These are phyloP conservation scores for Lepisosteus oculatus DNA, from an alignment of 2,113 vertebrate genomes.

Conservation along the genomic window DNA sequence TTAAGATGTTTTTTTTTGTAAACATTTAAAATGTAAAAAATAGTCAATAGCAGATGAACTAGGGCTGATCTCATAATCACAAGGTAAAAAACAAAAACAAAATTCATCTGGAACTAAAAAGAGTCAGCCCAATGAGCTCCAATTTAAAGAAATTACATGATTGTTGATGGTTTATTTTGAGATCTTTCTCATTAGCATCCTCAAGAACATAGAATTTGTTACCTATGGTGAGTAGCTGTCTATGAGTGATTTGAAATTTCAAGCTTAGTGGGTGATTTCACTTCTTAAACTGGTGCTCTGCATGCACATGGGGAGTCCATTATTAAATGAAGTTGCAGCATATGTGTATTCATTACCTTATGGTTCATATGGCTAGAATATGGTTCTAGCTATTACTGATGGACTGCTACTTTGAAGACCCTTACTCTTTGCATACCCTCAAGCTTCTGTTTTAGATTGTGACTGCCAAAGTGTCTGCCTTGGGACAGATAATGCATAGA, in stretches of 20 bases:
- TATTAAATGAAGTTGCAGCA: constrained; percentile 41
- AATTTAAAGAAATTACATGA: no score
- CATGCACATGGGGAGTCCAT: constrained; percentile 32
- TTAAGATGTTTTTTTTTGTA: no score
- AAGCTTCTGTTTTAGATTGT: constrained; percentile 16
- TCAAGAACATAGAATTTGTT: constrained; percentile 12
- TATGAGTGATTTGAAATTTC: constrained; percentile 31
- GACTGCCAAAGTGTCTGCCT: constrained; percentile 43
- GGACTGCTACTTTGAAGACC: constrained; percentile 29
- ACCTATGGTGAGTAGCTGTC: constrained; percentile 39
- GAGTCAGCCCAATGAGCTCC: no score
- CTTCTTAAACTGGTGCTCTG: constrained; percentile 35
- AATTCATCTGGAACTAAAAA: no score
- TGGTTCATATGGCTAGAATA: no score
- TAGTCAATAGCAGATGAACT: no score
- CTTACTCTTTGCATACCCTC: constrained; percentile 19
- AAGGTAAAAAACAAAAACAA: no score
- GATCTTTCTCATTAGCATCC: not conserved
- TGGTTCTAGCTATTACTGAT: constrained; percentile 51
- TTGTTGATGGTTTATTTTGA: not conserved
- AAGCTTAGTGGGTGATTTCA: constrained; percentile 26
- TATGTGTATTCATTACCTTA: constrained; percentile 48
- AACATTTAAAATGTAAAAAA: no score
- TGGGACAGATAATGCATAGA: constrained; percentile 49
- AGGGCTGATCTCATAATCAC: no score